Evolutionary conservation across 2,888 invertebrate genomes (phyloP), one percentile per base, ranked within the genome.

Genomic region (Lithophane ornitopus): DNA sequence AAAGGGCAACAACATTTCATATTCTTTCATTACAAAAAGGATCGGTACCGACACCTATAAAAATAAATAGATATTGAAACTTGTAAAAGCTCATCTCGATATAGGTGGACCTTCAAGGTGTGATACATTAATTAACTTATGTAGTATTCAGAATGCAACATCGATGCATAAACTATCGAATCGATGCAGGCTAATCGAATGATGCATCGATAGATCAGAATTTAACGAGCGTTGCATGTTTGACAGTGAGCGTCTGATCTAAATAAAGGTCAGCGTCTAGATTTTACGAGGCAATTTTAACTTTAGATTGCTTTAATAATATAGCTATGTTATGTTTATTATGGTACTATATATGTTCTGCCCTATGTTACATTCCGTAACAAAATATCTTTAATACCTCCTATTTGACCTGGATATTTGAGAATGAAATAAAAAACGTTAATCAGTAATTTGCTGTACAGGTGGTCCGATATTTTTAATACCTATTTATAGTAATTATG

Each of bases 251-350:
- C 80, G 85, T 67, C 63, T 74, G 79, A 66, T 74, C 70, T 74
- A 78, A 71, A 80, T 83, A 80, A 85, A 83, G 83, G 83, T 85
- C 82, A 85, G 34, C 68, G 14, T 26, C 68, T 63, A 84, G 70
- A 77, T 71, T 73, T 61, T 71, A 22, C 67, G 71, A 74, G 63
- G 70, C 61, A 73, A 78, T 75, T 63, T 73, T 75, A 71, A 71
- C 39, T 61, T 80, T 73, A 74, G 71, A 84, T 81, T 77, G 68
- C 62, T 72, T 76, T 68, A 52, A 67, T 62, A 72, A 52, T 66
- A 19, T 58, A 72, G 39, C 34, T 34, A 34, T 34, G 34, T 34
- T 34, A 34, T 34, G 34, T 34, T 34, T 34, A 34, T 34, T 34
- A 34, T 34, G 34, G n/a, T 28, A 34, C 34, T 54, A n/a, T 34